Base-by-base conservation (phyloP, 2,113 vertebrate genomes). In the Pseudorhombus dupliciocellatus region DNA sequence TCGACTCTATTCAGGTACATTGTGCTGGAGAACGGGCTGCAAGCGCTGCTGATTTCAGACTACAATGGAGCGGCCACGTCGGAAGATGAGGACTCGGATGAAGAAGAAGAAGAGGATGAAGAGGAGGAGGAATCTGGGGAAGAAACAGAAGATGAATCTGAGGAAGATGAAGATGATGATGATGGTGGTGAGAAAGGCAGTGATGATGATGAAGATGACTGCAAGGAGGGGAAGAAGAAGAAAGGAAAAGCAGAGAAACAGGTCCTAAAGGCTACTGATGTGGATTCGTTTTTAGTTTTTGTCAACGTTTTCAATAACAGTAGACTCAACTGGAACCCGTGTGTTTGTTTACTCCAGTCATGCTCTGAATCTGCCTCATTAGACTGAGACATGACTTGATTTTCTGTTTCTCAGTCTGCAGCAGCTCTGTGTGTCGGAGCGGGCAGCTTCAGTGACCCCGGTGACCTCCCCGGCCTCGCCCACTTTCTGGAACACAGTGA, bases 401-500 rank as follows among this genome's bases (percentile, higher is more conserved):
- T 50, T 21, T 3, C 46, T 50, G 26, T 75, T 77, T 84, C 84
- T 81, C 88, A 99, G 98, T 97, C 96, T 81, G 97, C 98, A 72
- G 98, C 98, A 51, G 97, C 97, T 5, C 94, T 99, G 59, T 98
- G 97, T 84, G 91, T 99, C 76, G 95, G 94, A 73, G 95, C 96
- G 73, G 98, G 98, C 87, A 98, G 97, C 92, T 99, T 99, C 93
- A 97, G 96, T 73, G 97, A 99, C 89, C 98, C 98, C 0, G 87
- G 93, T 79, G 96, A 99, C 90, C 94, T 99, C 55, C 97, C 97
- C 0, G 98, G 98, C 83, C 93, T 99, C 73, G 98, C 98, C 75
- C 98, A 99, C 93, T 99, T 99, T 90, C 94, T 99, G 92, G 98
- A 99, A 84, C 98, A 99, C 79, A 99, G 98, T 99, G 93, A 91